Evolutionary conservation across 2,888 invertebrate species (phyloP), one percentile per base, ranked within the genome.

Genomic region (Hanleya hanleyi): DNA sequence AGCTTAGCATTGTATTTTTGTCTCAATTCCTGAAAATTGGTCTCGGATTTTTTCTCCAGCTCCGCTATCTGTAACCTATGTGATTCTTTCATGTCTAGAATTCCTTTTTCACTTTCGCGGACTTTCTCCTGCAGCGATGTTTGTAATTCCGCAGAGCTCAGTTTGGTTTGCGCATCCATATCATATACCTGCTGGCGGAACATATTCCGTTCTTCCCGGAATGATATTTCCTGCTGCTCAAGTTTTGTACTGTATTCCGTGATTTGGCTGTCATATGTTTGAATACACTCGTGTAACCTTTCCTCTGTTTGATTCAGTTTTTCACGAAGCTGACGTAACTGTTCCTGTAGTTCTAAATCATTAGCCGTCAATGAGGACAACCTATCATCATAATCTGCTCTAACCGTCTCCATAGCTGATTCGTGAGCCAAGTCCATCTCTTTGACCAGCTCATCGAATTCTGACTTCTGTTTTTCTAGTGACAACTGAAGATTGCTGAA

Each of bases 281-380:
- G 83, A 47, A 86, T 86, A 71, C 83, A 84, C 32, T 87, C 87
- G 70, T 84, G 83, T 22, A 87, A 70, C 49, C 84, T 83, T 35
- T 84, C 81, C 73, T 86, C 87, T 15, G 86, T 83, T 33, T 79
- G 78, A 1, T 74, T 76, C 33, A 87, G 76, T 70, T 87, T 85
- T 18, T 80, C 83, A 61, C 83, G 84, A 7, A 87, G 72, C 51
- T 83, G 79, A 36, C 80, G 84, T 15, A 85, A 74, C 22, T 83
- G 83, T 6, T 79, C 75, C 70, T 87, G 87, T 7, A 88, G 76
- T 67, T 87, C 86, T 41, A 72, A 73, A 72, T 86, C 85, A 81
- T 78, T 83, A n/a, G 70, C 70, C n/a, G 74, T 73, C 80, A 83
- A 78, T 62, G 83, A 81, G 18, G 70, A 50, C 9, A 84, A 67